Percentiles rank a stretch among this genome's conserved stretches.
phyloP scores from a whole-genome alignment of 2,113 vertebrate genomes.

The Ivindomyrus marchei region DNA sequence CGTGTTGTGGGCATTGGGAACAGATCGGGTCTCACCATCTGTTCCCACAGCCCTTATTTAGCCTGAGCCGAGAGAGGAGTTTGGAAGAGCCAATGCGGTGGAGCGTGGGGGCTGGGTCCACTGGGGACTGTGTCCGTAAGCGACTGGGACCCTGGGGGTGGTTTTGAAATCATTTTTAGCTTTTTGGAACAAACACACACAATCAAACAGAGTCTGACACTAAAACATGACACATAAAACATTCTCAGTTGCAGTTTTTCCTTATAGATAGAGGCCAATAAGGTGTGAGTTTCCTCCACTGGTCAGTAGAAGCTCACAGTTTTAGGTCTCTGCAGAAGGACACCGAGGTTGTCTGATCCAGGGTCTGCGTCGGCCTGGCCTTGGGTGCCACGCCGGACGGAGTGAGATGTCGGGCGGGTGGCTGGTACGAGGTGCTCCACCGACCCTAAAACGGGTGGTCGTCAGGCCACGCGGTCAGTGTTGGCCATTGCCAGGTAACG shows the following conservation, averaged over 20 bases:
- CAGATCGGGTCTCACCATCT: background rate
- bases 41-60: background rate
- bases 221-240: background rate
- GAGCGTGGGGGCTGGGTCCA: conserved; percentile 21
- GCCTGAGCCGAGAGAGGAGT: conserved; percentile 23
- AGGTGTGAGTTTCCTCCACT: background rate
- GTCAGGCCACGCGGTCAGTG: background rate
- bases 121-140: conserved; percentile 25
- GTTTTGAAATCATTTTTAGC: background rate
- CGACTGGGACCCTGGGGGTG: conserved; percentile 46
- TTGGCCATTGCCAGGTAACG: background rate
- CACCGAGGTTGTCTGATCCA: conserved; percentile 18
- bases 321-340: conserved; percentile 45
- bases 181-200: background rate
- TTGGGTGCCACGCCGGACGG: conserved; percentile 27
- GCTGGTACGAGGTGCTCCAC: conserved; percentile 3
- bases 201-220: background rate
- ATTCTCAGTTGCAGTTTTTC: background rate
- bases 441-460: conserved; percentile 34
- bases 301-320: conserved; percentile 40
- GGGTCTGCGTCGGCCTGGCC: conserved; percentile 33
- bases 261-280: background rate
- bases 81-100: conserved; percentile 27
- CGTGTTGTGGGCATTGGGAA: background rate
- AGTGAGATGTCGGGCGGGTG: conserved; percentile 33